Evolutionary conservation across 1,140 invertebrate species (phyloP).

Genomic region (Ips nitidus): DNA sequence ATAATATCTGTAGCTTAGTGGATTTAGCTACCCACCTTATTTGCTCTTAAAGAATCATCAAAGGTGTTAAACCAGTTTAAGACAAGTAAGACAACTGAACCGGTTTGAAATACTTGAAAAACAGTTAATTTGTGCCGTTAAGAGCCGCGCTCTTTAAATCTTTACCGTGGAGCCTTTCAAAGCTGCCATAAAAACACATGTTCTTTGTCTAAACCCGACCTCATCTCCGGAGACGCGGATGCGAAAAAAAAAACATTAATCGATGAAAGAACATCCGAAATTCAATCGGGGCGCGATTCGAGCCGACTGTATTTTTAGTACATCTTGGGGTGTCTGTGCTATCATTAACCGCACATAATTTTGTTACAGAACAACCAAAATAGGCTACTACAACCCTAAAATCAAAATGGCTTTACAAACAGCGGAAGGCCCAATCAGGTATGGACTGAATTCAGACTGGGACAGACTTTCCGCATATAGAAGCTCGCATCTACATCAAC

Average conservation of each 20-base stretch:
- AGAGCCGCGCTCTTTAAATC: not conserved
- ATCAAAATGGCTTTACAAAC: slow-evolving; percentile 43
- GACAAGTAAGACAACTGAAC: too few species aligned
- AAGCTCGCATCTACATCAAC: not conserved
- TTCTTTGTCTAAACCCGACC: slow-evolving; percentile 26
- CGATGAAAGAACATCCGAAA: slow-evolving; percentile 15
- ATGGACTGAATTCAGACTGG: slow-evolving; percentile 39
- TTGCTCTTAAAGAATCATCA: too few species aligned
- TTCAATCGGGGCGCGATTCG: not conserved
- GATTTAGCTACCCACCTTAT: too few species aligned
- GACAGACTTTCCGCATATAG: slow-evolving; percentile 26
- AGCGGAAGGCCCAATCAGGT: slow-evolving; percentile 42
- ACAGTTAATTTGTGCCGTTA: not conserved
- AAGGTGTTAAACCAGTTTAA: too few species aligned
- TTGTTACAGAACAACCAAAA: slow-evolving; percentile 39
- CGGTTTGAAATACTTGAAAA: too few species aligned
- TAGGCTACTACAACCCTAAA: slow-evolving; percentile 42
- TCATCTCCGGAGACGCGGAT: slow-evolving; percentile 9
- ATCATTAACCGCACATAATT: slow-evolving; percentile 2
- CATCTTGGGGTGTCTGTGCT: not conserved
- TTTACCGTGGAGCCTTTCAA: slow-evolving; percentile 20
- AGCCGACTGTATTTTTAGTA: slow-evolving; percentile 2
- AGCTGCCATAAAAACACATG: slow-evolving; percentile 24
- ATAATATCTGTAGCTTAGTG: too few species aligned
- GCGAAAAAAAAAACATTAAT: slow-evolving; percentile 21